Evolutionary conservation across 1,140 invertebrate species (phyloP).

Genomic region (Zaprionus ghesquierei): DNA sequence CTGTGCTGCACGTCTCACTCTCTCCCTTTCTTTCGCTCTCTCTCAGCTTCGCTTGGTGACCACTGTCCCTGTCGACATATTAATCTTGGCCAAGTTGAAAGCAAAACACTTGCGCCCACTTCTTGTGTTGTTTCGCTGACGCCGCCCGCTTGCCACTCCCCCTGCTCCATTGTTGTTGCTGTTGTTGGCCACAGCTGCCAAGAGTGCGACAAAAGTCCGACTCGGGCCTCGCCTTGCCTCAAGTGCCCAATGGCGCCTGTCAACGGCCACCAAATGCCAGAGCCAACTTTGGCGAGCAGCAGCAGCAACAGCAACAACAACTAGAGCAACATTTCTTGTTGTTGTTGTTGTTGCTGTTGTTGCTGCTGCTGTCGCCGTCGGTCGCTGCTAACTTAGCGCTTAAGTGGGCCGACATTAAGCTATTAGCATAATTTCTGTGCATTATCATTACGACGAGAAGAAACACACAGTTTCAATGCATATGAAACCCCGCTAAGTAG

Average conservation of each 20-base stretch:
- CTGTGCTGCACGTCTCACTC: too few relatives aligned
- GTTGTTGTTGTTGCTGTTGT: neutral
- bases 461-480: conserved; percentile 21
- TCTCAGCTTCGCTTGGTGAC: conserved; percentile 9
- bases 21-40: too few relatives aligned
- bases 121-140: conserved; percentile 18
- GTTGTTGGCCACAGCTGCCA: conserved; percentile 68
- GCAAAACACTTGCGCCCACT: conserved; percentile 73
- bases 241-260: conserved; percentile 48
- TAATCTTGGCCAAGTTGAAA: conserved; percentile 61
- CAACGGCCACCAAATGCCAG: conserved; percentile 39
- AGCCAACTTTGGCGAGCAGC: conserved; percentile 23
- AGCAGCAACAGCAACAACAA: conserved; percentile 20
- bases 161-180: conserved; percentile 6
- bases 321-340: neutral
- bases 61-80: conserved; percentile 40
- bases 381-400: conserved; percentile 63
- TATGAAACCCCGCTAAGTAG: neutral
- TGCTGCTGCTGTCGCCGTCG: conserved; percentile 3
- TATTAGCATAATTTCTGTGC: conserved; percentile 78
- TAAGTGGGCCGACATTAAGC: conserved; percentile 76
- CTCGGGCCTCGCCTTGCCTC: conserved; percentile 31
- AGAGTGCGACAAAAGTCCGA: conserved; percentile 54
- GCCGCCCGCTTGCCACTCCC: neutral
- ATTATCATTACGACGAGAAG: conserved; percentile 61